A percentile compares a stretch with the other conserved stretches of the same genome.
phyloP scores from a whole-genome alignment of 2,888 invertebrate species.

The Eugnorisma glareosa region DNA sequence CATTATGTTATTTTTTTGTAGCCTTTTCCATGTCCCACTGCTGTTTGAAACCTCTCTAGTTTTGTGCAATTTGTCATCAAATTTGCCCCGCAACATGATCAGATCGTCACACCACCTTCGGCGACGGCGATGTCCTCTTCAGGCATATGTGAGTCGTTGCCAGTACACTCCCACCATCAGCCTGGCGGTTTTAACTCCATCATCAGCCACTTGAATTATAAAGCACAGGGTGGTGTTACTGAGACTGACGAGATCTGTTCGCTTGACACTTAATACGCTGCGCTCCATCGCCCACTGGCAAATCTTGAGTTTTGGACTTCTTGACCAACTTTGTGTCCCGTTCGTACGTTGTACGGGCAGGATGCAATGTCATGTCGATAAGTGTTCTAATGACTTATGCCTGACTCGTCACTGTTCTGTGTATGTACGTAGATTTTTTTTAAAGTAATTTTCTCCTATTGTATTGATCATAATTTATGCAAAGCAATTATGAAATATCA shows the following conservation, averaged over 20 bases:
- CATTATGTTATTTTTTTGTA: neutral
- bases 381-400: too few species aligned
- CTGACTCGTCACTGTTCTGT: too few species aligned
- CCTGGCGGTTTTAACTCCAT: neutral
- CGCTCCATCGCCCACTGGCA: neutral
- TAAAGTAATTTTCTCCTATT: neutral
- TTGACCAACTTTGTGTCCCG: neutral
- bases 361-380: too few species aligned
- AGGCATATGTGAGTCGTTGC: neutral
- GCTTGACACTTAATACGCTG: neutral
- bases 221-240: neutral
- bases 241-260: neutral
- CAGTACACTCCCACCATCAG: neutral
- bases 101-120: neutral
- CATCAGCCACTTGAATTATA: neutral
- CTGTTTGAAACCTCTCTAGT: neutral
- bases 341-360: too few species aligned
- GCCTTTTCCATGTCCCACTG: neutral
- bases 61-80: neutral
- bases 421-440: neutral
- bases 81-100: neutral
- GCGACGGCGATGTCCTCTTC: neutral
- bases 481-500: neutral
- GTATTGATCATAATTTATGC: too few species aligned
- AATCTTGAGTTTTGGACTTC: neutral